Conservation (phyloP, 2,888 invertebrate species). For the Aradus depressus region DNA sequence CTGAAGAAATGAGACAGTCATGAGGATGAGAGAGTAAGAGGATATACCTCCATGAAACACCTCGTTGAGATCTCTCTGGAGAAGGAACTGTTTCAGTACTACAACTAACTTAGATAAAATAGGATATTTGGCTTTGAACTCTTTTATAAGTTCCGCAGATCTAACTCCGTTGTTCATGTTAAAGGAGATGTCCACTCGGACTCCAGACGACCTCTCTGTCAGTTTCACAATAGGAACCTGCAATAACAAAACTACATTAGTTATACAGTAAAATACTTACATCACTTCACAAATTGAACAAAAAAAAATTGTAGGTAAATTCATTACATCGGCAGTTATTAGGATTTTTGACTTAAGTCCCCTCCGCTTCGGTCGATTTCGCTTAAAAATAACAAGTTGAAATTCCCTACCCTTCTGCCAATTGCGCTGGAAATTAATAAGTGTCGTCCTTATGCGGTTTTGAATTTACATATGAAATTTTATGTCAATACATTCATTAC, state of each 20-base stretch:
- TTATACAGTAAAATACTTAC: neutral
- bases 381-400: no score
- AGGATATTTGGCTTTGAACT: constrained; percentile 78
- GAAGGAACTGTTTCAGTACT: constrained; percentile 95
- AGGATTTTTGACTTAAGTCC: no score
- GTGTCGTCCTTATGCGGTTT: no score
- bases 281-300: neutral
- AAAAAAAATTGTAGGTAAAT: neutral
- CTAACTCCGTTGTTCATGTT: constrained; percentile 97
- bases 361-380: no score
- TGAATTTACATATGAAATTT: no score
- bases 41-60: constrained; percentile 99
- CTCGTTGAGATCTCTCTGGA: constrained; percentile 96
- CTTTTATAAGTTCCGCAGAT: constrained; percentile 90
- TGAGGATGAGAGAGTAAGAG: constrained; percentile 94
- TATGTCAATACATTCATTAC: no score
- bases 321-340: no score
- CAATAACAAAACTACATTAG: constrained; percentile 24
- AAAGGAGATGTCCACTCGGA: constrained; percentile 97
- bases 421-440: no score
- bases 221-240: constrained; percentile 93
- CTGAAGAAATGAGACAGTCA: constrained; percentile 95
- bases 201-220: constrained; percentile 72
- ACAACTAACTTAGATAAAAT: constrained; percentile 87
- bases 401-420: no score